Evolutionary conservation across 2,113 vertebrate genomes (phyloP).

Genomic region (Tricholaema leucomelas): DNA sequence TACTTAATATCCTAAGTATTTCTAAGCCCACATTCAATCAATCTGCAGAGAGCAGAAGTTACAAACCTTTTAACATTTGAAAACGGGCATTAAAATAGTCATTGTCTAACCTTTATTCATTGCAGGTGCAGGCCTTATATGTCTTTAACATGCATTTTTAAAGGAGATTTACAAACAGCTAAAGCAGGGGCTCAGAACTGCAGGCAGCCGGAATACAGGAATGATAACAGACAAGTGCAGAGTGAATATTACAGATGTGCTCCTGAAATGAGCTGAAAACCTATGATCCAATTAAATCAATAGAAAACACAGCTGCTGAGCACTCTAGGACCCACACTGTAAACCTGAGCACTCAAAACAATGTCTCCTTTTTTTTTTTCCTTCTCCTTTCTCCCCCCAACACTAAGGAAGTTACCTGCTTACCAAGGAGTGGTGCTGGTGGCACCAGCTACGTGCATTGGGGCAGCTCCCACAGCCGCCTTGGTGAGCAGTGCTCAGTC

Average conservation of each 20-base stretch:
- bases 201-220: not conserved
- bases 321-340: not conserved
- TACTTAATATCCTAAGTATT: not conserved
- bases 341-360: not conserved
- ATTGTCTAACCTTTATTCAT: not conserved
- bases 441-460: fast-evolving
- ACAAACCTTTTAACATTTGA: not conserved
- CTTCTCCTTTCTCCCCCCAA: no score
- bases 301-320: not conserved
- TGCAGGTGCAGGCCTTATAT: not conserved
- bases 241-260: not conserved
- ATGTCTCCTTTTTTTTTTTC: no score
- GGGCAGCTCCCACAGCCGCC: fast-evolving
- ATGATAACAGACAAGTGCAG: not conserved
- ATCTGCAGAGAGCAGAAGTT: not conserved
- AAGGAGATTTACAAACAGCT: not conserved
- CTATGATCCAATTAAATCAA: constrained; percentile 3
- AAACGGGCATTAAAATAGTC: not conserved
- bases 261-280: constrained; percentile 8
- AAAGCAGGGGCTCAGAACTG: not conserved
- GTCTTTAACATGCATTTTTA: not conserved
- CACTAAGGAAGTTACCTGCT: not conserved
- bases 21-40: not conserved
- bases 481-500: not conserved
- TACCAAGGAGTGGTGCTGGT: fast-evolving